These are phyloP conservation scores for Cryptus viduatorius DNA, from an alignment of 2,888 invertebrate species.

Conservation along the genomic window DNA sequence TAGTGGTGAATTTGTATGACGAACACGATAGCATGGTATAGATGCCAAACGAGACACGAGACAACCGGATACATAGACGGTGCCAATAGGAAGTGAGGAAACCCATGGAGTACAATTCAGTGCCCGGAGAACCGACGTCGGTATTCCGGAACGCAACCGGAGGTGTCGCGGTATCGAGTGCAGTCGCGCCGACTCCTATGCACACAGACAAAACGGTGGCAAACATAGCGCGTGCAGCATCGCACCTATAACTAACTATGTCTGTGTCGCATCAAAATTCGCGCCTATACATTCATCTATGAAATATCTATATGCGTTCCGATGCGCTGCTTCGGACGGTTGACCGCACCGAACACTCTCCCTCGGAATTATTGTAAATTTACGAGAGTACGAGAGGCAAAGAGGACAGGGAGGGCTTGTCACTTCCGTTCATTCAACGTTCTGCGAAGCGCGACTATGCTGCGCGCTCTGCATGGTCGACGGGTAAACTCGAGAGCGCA, in stretches of 20 bases:
- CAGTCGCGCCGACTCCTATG: not conserved
- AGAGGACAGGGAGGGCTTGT: slow-evolving; percentile 69
- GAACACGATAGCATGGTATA: not conserved
- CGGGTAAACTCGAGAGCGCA: not conserved
- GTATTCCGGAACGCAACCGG: slow-evolving; percentile 39
- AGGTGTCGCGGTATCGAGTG: slow-evolving; percentile 5
- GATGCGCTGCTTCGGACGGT: slow-evolving; percentile 55
- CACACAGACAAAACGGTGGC: slow-evolving; percentile 2
- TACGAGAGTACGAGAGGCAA: slow-evolving; percentile 70
- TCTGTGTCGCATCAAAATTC: slow-evolving; percentile 18
- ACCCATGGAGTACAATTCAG: slow-evolving; percentile 41
- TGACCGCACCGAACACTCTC: slow-evolving; percentile 54
- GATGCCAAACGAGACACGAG: slow-evolving; percentile 36
- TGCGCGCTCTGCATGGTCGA: slow-evolving; percentile 3
- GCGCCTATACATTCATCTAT: not conserved
- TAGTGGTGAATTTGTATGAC: slow-evolving; percentile 12
- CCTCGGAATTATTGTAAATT: slow-evolving; percentile 79
- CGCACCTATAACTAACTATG: not conserved
- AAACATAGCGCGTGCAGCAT: not conserved
- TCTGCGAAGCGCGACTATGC: slow-evolving; percentile 49
- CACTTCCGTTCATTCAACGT: slow-evolving; percentile 77
- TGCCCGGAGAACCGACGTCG: slow-evolving; percentile 40
- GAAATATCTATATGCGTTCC: not conserved
- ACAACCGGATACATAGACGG: slow-evolving; percentile 57
- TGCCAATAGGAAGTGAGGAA: slow-evolving; percentile 58